Conservation (phyloP, 2,888 invertebrate species). For the Apodemia duryi region DNA sequence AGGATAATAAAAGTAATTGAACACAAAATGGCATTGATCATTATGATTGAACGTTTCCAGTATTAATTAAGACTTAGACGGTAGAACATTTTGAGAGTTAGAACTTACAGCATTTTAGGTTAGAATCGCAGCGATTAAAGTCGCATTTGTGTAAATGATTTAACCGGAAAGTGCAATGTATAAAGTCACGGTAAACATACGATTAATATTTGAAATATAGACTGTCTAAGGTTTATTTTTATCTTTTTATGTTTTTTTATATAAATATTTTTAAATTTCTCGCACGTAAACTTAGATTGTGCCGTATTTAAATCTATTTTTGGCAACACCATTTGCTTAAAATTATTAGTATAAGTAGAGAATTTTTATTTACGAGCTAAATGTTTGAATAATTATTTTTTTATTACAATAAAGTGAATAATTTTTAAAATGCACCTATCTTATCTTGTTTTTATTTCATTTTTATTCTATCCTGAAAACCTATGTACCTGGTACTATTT, state of each 20-base stretch:
- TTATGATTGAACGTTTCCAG: background rate
- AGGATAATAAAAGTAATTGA: too few relatives aligned
- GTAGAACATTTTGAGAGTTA: background rate
- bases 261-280: background rate
- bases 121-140: background rate
- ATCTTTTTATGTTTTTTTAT: background rate
- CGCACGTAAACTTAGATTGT: constrained; percentile 9
- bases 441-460: background rate
- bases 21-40: background rate
- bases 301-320: constrained; percentile 18
- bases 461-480: background rate
- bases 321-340: constrained; percentile 18
- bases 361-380: constrained; percentile 21
- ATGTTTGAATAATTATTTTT: constrained; percentile 15
- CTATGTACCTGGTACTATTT: too few relatives aligned
- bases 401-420: constrained; percentile 7
- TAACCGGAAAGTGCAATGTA: constrained; percentile 1
- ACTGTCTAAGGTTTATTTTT: background rate
- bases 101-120: background rate
- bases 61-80: background rate
- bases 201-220: too few relatives aligned
- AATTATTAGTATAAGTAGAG: constrained; percentile 21
- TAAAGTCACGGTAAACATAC: background rate
- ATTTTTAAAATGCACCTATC: background rate
- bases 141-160: background rate